Evolutionary conservation across 92 coral and sea anemone species (phyloP).

Genomic region (Pocillopora meandrina): DNA sequence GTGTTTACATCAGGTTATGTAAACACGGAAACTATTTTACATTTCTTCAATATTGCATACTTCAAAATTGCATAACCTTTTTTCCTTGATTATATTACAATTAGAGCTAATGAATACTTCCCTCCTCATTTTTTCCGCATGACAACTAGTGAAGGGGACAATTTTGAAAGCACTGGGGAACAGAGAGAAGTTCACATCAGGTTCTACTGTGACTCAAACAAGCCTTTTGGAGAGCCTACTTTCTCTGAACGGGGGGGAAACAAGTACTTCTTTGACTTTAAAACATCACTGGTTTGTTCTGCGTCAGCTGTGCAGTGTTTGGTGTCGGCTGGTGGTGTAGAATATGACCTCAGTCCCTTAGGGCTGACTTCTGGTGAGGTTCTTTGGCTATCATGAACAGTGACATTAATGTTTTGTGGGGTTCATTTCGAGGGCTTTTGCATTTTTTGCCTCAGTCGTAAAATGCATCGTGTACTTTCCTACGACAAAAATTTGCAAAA

Average conservation of each 20-base stretch:
- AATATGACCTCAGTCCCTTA: conserved; percentile 80
- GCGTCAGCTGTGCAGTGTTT: conserved; percentile 80
- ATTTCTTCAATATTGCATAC: too few relatives aligned
- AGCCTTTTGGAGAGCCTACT: conserved; percentile 66
- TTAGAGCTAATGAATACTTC: too few relatives aligned
- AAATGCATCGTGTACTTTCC: too few relatives aligned
- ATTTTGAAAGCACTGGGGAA: conserved; percentile 59
- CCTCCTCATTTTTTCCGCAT: neutral
- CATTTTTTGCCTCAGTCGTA: too few relatives aligned
- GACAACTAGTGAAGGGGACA: conserved; percentile 66
- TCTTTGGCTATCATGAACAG: neutral
- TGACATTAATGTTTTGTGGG: too few relatives aligned
- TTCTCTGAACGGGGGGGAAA: conserved; percentile 62
- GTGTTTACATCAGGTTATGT: too few relatives aligned
- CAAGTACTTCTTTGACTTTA: conserved; percentile 77
- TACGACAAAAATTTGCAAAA: too few relatives aligned
- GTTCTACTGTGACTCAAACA: conserved; percentile 77
- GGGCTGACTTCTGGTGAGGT: conserved; percentile 71
- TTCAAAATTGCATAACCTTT: too few relatives aligned
- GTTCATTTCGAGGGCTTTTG: too few relatives aligned
- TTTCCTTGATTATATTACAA: too few relatives aligned
- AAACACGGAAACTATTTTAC: too few relatives aligned
- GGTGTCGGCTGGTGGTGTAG: conserved; percentile 33
- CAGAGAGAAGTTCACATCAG: conserved; percentile 71
- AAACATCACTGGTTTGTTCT: conserved; percentile 83